Percentiles rank a stretch among this genome's conserved stretches.
These are phyloP conservation scores for Tryphoninae sp. DNA, from an alignment of 2,888 invertebrate species.

Conservation along the genomic window DNA sequence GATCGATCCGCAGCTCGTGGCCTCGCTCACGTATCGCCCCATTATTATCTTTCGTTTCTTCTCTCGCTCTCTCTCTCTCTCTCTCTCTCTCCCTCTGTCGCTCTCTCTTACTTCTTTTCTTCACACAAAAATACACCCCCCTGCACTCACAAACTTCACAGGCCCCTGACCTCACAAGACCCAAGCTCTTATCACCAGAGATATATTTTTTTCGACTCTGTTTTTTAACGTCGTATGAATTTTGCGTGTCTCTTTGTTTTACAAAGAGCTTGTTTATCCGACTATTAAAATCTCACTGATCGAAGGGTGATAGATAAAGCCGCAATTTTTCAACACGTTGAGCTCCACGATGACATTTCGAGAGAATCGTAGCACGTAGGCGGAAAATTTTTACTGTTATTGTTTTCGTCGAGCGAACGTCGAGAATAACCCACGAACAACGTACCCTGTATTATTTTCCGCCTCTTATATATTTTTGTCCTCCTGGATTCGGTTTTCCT, in stretches of 20 bases:
- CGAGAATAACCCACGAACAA: neutral
- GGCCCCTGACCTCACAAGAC: neutral
- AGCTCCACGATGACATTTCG: neutral
- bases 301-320: neutral
- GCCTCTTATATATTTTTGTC: neutral
- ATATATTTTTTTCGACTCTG: neutral
- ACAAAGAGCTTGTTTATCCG: neutral
- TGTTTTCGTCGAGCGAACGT: neutral
- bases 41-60: conserved; percentile 69
- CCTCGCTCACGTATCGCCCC: conserved; percentile 75
- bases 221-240: conserved; percentile 15
- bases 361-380: neutral
- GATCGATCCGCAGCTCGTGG: conserved; percentile 78
- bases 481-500: neutral
- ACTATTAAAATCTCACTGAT: neutral
- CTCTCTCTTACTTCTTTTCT: conserved; percentile 4
- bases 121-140: conserved; percentile 14
- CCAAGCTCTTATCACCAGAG: too few relatives aligned
- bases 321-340: neutral
- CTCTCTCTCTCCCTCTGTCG: neutral
- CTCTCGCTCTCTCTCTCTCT: conserved; percentile 16
- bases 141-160: conserved; percentile 24
- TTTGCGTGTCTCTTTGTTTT: neutral
- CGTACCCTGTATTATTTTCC: neutral
- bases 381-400: neutral